Percentiles rank a stretch among this genome's conserved stretches.
phyloP scores from a whole-genome alignment of 2,888 invertebrate genomes.

The Dyspetes luteomarginatus region DNA sequence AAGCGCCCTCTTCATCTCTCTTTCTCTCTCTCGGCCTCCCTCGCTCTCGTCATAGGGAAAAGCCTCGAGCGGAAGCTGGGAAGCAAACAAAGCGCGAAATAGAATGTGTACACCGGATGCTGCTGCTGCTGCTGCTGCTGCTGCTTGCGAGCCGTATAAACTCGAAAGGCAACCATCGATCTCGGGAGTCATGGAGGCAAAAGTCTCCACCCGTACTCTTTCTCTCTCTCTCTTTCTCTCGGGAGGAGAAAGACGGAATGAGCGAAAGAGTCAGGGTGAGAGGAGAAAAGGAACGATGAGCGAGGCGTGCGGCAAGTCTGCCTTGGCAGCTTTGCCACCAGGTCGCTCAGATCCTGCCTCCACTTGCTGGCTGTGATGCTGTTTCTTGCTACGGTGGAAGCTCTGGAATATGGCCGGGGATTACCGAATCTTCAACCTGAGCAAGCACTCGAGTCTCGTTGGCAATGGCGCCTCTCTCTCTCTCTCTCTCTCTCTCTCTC shows the following conservation, averaged over 20 bases:
- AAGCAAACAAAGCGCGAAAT: slow-evolving; percentile 71
- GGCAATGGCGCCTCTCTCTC: slow-evolving; percentile 3
- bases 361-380: not conserved
- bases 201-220: slow-evolving; percentile 46
- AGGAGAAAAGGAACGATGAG: slow-evolving; percentile 13
- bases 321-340: slow-evolving; percentile 55
- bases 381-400: slow-evolving; percentile 34
- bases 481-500: not conserved
- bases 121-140: too few species aligned
- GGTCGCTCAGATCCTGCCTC: slow-evolving; percentile 34
- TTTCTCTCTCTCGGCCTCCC: slow-evolving; percentile 19
- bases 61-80: slow-evolving; percentile 55
- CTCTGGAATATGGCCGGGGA: slow-evolving; percentile 14
- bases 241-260: slow-evolving; percentile 11
- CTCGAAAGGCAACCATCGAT: slow-evolving; percentile 70
- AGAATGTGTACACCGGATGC: slow-evolving; percentile 69
- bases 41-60: slow-evolving; percentile 46
- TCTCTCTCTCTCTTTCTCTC: slow-evolving; percentile 61
- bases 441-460: slow-evolving; percentile 48
- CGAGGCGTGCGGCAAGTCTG: slow-evolving; percentile 52
- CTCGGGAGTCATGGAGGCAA: slow-evolving; percentile 55
- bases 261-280: not conserved
- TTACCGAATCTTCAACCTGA: slow-evolving; percentile 30
- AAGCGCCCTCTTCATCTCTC: slow-evolving; percentile 38
- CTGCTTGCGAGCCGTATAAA: slow-evolving; percentile 58